Evolutionary conservation across 2,797 vertebrate species (phyloP), one percentile per base, ranked within the genome.

Genomic region (Momotus momota): DNA sequence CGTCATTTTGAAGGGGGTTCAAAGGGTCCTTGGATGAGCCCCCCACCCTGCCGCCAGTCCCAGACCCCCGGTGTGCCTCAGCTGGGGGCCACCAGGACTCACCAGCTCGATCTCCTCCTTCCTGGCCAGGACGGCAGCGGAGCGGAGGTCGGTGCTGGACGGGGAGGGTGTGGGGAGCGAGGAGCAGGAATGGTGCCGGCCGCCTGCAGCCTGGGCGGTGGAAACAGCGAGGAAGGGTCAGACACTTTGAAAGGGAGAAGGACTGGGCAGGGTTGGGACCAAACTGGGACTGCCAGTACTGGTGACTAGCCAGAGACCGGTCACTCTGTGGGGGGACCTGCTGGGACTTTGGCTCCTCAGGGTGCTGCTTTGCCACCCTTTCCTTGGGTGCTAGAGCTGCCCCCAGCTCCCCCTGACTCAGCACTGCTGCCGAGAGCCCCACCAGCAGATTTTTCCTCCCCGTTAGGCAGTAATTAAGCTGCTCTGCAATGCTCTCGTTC

Each of bases 101-200:
- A 97, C 97, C 95, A 81, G 73, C 77, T 97, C 97, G 0, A 97
- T 94, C 80, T 96, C 70, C 20, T 67, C 71, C 85, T 96, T 97
- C 84, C 62, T 96, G 49, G 91, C 88, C 0, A 97, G 96, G 12
- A 97, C 29, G 0, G 88, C 67, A 0, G 96, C 93, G 0, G 95
- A 93, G 62, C 97, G 97, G 4, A 43, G 51, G 19, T 94, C 93
- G 0, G 4, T 5, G 21, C 40, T 2, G 2, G 38, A 54, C 0
- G 4, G 67, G 66, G 27, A 21, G 0, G 52, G 18, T 0, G 29
- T 0, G 0, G 7, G 70, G 26, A 49, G 41, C 1, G 0, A 0
- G 9, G 92, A 4, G 72, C 65, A 27, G 58, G 31, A 55, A 29
- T 5, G 41, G 10, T 1, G 14, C 31, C 2, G 25, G 12, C 2